Evolutionary conservation across 2,797 vertebrate genomes (phyloP), one percentile per base, ranked within the genome.

Genomic region (Chelon labrosus): DNA sequence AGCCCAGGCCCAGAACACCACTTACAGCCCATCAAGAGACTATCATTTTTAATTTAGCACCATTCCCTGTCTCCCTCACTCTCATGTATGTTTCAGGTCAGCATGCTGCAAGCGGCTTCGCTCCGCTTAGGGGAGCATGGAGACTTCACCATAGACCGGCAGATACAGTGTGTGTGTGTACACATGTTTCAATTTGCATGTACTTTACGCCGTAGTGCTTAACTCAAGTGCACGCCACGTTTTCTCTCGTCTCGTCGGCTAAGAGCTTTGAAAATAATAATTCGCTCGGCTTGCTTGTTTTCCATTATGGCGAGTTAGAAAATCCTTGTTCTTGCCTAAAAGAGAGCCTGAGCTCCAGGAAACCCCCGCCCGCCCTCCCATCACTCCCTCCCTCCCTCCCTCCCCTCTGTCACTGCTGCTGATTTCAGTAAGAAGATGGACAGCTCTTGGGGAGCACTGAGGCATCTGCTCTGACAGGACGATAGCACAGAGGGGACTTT

Each of bases 1-100:
- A 54, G 81, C 53, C 52, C 49, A 22, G 65, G 85, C 88, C 85
- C 88, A 88, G 85, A 90, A 82, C 82, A 88, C 75, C 86, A 90
- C 89, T 92, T 92, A 88, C 69, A 75, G 62, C 75, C 85, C 87
- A 85, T 89, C 82, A 67, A 77, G 85, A 86, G 71, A 83, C 79
- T 69, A 86, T 94, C 88, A 93, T 95, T 93, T 92, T 92, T 93
- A 93, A 93, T 95, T 94, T 86, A 94, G 85, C 81, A 86, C 85
- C 87, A 83, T 81, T 84, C 83, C 62, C 75, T 68, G 69, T 79
- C 65, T 85, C 49, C 59, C 69, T 79, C 78, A 47, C 68, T 35
- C 89, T 93, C 85, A 91, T 92, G 82, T 89, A 90, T 90, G 88
- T 91, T 93, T 91, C 78, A 93, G 70, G 62, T 73, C 79, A 80